Base-by-base conservation (phyloP, 2,888 invertebrate genomes). In the Blastobasis adustella region DNA sequence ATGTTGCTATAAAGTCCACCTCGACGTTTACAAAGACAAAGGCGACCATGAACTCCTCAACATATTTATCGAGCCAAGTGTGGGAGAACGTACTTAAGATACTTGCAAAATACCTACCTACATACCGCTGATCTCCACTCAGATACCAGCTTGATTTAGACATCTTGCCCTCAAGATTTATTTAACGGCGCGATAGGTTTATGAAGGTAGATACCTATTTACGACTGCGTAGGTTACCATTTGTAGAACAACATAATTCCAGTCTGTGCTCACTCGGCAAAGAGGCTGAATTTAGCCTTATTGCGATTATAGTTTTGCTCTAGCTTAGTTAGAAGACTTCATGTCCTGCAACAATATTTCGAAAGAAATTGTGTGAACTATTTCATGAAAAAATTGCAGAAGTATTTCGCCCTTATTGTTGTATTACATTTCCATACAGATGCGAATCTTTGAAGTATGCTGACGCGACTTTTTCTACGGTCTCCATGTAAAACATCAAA, bases 121-220 rank as follows among this genome's bases (percentile, higher is more conserved):
- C 23, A 69, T 60, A 63, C 58, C 49, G 56, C 60, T 73, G 85
- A 84, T 83, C 69, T 71, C 72, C 66, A 66, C 64, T 63, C 66
- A 73, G 85, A 86, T 86, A 83, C 66, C 64, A 61, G 55, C 69
- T 73, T 85, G 84, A 86, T 86, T 86, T 84, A 86, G 81, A 58
- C 78, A 82, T 80, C 72, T 72, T 63, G 69, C 60, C 62, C 46
- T 55, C 62, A 58, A 68, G 79, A 86, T 82, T 85, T 85, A 84
- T 77, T 65, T 59, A 61, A 69, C 61, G 61, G 62, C 65, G 59
- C 58, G 66, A 73, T 73, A 76, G 75, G 69, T 83, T 85, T 85
- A 84, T 79, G 75, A 65, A 67, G 72, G 54, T 54, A 52, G 51
- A 54, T 54, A 51, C 51, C 51, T 54, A 52, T 55, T 55, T 55